phyloP scores from a whole-genome alignment of 2,888 invertebrate species.

The Ormyrus labotus region DNA sequence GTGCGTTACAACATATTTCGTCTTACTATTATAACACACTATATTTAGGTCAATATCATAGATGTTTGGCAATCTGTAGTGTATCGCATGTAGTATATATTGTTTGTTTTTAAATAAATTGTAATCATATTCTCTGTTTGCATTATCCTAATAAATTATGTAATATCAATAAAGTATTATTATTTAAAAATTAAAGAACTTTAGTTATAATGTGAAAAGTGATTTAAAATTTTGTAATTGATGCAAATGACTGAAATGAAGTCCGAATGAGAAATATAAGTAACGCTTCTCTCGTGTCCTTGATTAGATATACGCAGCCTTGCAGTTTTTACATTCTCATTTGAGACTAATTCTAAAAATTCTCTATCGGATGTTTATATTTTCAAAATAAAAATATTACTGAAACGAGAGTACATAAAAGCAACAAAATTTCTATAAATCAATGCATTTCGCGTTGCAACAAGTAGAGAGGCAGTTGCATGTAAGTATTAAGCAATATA shows the following conservation, averaged over 20 bases:
- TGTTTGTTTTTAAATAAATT: too few relatives aligned
- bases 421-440: slow-evolving; percentile 23
- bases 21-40: too few relatives aligned
- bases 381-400: slow-evolving; percentile 15
- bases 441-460: slow-evolving; percentile 19
- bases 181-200: not conserved
- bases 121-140: not conserved
- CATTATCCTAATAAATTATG: not conserved
- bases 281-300: slow-evolving; percentile 41
- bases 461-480: slow-evolving; percentile 1
- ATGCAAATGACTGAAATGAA: not conserved
- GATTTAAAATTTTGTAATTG: not conserved
- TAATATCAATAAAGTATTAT: not conserved
- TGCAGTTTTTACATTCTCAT: slow-evolving; percentile 18
- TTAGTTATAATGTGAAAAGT: not conserved
- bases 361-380: slow-evolving; percentile 37
- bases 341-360: slow-evolving; percentile 27
- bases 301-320: slow-evolving; percentile 43
- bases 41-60: too few relatives aligned
- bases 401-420: slow-evolving; percentile 46
- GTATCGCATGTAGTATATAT: too few relatives aligned
- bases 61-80: too few relatives aligned
- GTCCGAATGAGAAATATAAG: not conserved
- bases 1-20: too few relatives aligned
- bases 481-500: slow-evolving; percentile 18